These are phyloP conservation scores for Psilopogon haemacephalus DNA, from an alignment of 2,113 vertebrate genomes.

Conservation along the genomic window DNA sequence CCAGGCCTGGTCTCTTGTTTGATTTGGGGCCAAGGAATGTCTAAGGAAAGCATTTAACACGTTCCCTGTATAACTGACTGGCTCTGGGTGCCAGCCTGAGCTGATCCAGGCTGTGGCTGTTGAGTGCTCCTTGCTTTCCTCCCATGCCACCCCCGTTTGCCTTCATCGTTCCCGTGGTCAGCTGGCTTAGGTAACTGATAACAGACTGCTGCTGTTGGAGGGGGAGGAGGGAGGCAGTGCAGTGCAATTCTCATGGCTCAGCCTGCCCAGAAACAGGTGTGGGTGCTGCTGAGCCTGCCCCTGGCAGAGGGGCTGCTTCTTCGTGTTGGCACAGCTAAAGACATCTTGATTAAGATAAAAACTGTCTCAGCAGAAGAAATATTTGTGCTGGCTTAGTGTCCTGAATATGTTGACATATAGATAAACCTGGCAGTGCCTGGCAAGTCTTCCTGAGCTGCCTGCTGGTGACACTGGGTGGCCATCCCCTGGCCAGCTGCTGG, in stretches of 20 bases:
- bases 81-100: not conserved
- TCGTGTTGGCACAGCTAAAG: not conserved
- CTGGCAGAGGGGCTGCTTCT: not conserved
- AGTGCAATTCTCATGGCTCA: not conserved
- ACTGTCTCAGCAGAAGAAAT: not conserved
- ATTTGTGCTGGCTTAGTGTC: not conserved
- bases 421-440: fast-evolving
- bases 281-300: not conserved
- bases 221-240: not conserved
- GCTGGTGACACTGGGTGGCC: fast-evolving
- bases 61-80: not conserved
- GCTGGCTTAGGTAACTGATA: not conserved
- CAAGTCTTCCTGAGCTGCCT: not conserved
- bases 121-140: not conserved
- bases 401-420: not conserved
- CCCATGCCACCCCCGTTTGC: not conserved
- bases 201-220: fast-evolving
- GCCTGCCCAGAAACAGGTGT: not conserved
- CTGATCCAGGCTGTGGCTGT: not conserved
- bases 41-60: not conserved
- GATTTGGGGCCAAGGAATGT: not conserved
- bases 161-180: not conserved
- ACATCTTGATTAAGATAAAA: not conserved
- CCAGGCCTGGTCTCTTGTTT: not conserved
- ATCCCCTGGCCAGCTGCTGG: not conserved